These are phyloP conservation scores for Drosophila setosimentum DNA, from an alignment of 2,888 invertebrate genomes.

Conservation along the genomic window DNA sequence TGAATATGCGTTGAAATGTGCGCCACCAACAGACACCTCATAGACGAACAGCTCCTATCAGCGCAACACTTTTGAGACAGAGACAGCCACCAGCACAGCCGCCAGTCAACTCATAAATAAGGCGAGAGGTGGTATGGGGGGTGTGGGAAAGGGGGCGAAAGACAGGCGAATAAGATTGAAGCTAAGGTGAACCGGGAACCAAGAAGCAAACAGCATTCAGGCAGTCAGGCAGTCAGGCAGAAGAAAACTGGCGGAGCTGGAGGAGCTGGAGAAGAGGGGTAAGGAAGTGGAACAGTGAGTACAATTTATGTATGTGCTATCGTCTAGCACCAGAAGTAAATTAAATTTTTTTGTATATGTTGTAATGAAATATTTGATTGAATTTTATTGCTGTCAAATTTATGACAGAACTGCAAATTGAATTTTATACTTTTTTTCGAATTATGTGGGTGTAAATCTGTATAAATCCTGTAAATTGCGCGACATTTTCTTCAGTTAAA, in stretches of 20 bases:
- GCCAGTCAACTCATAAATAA: conserved; percentile 44
- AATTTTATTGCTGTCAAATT: conserved; percentile 62
- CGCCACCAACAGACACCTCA: conserved; percentile 34
- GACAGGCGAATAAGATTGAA: conserved; percentile 34
- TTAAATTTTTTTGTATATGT: conserved; percentile 72
- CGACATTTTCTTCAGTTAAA: background rate
- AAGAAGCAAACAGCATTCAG: conserved; percentile 47
- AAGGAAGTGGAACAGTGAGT: conserved; percentile 13
- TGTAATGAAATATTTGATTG: conserved; percentile 65
- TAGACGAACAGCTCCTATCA: conserved; percentile 46
- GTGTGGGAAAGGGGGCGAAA: conserved; percentile 9
- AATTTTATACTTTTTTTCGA: conserved; percentile 31
- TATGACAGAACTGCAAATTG: conserved; percentile 61
- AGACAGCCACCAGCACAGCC: conserved; percentile 4
- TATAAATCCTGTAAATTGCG: conserved; percentile 24
- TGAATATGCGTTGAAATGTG: conserved; percentile 72
- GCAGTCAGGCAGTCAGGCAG: conserved; percentile 32
- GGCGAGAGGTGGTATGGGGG: background rate
- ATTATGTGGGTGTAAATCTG: conserved; percentile 4
- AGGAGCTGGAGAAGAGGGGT: background rate
- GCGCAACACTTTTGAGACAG: conserved; percentile 38
- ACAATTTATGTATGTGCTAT: conserved; percentile 63
- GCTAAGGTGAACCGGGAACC: conserved; percentile 43
- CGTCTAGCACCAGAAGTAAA: conserved; percentile 70
- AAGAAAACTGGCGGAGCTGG: background rate